Conservation (phyloP, 1,140 invertebrate species). For the Bathynomus jamesi region DNA sequence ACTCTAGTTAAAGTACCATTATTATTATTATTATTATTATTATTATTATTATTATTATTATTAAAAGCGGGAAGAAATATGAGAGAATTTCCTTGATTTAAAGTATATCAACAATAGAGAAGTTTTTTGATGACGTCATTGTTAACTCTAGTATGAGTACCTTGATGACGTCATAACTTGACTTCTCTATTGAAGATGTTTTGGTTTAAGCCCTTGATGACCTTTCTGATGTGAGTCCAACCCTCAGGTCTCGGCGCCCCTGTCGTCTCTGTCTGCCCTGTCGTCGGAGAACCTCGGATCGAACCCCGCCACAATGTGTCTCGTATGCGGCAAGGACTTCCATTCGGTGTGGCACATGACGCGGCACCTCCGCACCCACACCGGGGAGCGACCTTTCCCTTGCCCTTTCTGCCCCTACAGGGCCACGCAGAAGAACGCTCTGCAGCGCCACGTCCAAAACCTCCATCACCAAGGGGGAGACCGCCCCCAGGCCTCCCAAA, state of each 20-base stretch:
- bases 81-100: no score
- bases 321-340: not conserved
- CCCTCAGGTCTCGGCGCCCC: not conserved
- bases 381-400: constrained; percentile 13
- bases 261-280: not conserved
- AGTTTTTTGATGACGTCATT: no score
- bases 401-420: constrained; percentile 11
- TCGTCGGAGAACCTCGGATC: not conserved
- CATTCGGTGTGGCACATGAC: constrained; percentile 8
- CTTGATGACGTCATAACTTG: no score
- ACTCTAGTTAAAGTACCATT: no score
- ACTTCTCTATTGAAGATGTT: no score
- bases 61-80: no score
- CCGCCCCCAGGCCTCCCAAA: not conserved
- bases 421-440: not conserved
- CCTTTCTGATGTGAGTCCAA: not conserved
- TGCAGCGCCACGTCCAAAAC: not conserved
- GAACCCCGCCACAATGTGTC: not conserved
- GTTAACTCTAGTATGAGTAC: no score
- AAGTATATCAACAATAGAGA: no score
- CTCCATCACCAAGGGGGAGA: not conserved
- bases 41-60: no score
- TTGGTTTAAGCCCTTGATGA: no score
- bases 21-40: no score
- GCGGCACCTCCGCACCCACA: constrained; percentile 15